Conservation (phyloP, 2,113 vertebrate species). For the Brienomyrus longianalis region DNA sequence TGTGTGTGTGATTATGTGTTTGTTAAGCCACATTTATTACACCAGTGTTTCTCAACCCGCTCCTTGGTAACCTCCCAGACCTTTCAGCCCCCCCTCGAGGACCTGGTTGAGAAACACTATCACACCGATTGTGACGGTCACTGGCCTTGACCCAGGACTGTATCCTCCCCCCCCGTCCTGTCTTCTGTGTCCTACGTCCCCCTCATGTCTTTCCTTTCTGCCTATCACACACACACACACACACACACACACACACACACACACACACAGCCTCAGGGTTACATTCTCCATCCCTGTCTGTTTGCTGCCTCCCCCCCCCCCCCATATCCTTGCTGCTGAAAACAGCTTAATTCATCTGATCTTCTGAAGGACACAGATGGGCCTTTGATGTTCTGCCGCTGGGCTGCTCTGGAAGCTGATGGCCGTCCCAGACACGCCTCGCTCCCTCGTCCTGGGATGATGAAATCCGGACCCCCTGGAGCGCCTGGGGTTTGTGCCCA, state of each 20-base stretch:
- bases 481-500: background rate
- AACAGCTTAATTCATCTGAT: background rate
- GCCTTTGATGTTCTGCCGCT: background rate
- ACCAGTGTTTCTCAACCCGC: background rate
- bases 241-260: background rate
- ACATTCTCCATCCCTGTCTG: background rate
- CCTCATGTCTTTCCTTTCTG: background rate
- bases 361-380: background rate
- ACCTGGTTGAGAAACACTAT: background rate
- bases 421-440: background rate
- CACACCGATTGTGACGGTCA: background rate
- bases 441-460: background rate
- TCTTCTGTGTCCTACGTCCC: background rate
- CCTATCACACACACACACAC: background rate
- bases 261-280: background rate
- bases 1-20: background rate
- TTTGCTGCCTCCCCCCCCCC: background rate
- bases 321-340: background rate
- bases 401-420: background rate
- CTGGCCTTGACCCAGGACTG: background rate
- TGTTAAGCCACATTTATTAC: background rate
- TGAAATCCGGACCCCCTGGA: background rate
- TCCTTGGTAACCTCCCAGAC: background rate
- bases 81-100: background rate
- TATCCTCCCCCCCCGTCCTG: background rate